A percentile compares a stretch with the other conserved stretches of the same genome.
Evolutionary conservation across 2,888 invertebrate species (phyloP).

Genomic region (Zootermopsis nevadensis): DNA sequence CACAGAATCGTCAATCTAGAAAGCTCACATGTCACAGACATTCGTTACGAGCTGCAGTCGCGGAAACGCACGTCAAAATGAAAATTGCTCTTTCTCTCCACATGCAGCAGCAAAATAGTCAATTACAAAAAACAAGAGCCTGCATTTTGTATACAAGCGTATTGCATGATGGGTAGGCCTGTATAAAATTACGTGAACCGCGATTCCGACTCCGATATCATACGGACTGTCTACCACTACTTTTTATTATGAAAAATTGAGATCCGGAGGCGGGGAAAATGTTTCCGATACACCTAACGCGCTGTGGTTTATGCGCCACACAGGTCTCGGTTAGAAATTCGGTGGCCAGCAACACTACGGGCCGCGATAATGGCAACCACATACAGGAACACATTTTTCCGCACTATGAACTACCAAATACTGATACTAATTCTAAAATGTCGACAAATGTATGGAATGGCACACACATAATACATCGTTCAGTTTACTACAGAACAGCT

Average conservation of each 20-base stretch:
- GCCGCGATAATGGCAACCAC: slow-evolving; percentile 13
- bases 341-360: not conserved
- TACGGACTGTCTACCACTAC: slow-evolving; percentile 10
- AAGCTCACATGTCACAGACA: slow-evolving; percentile 47
- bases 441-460: not conserved
- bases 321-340: slow-evolving; percentile 22
- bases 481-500: too few relatives aligned
- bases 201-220: slow-evolving; percentile 26
- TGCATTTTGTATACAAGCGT: slow-evolving; percentile 41
- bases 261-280: not conserved
- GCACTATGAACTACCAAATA: slow-evolving; percentile 23
- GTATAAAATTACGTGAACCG: slow-evolving; percentile 35
- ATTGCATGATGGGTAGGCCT: slow-evolving; percentile 38
- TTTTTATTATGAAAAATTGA: slow-evolving; percentile 44
- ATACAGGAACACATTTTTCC: slow-evolving; percentile 1
- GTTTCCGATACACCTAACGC: slow-evolving; percentile 38
- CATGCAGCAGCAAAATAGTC: slow-evolving; percentile 31
- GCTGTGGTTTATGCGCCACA: slow-evolving; percentile 25
- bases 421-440: slow-evolving; percentile 8
- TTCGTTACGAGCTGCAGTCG: slow-evolving; percentile 17
- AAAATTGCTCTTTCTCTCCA: slow-evolving; percentile 37
- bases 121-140: slow-evolving; percentile 46
- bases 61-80: slow-evolving; percentile 43
- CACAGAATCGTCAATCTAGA: slow-evolving; percentile 45
- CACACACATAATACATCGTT: not conserved